Conservation (phyloP, 2,888 invertebrate genomes). For the Melangyna quadrimaculata region DNA sequence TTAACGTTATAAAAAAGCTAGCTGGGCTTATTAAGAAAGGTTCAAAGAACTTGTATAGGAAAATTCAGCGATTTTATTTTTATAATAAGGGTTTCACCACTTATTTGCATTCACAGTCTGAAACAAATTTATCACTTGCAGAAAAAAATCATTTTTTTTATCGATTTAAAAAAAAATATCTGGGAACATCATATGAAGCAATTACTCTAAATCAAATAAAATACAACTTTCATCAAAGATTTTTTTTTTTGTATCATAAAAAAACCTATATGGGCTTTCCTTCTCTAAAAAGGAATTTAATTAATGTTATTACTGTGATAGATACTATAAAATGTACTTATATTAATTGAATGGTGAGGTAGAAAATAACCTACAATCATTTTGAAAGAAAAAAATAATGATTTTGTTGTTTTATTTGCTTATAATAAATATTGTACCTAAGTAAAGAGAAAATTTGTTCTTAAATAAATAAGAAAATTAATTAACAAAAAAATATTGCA, state of each 20-base stretch:
- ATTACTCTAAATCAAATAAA: not conserved
- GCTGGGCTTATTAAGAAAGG: too few species aligned
- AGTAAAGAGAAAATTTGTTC: not conserved
- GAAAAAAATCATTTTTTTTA: not conserved
- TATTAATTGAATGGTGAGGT: not conserved
- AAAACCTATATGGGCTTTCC: not conserved
- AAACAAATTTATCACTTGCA: too few species aligned
- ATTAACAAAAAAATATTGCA: not conserved
- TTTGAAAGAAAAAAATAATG: not conserved
- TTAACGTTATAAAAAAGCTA: too few species aligned
- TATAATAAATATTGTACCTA: not conserved
- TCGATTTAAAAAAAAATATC: not conserved
- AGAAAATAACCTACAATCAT: not conserved
- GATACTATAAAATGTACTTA: not conserved
- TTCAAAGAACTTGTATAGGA: too few species aligned
- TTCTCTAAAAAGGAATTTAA: not conserved
- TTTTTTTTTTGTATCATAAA: not conserved
- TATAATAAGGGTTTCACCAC: too few species aligned
- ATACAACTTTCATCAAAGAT: not conserved
- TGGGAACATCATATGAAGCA: not conserved
- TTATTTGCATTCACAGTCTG: too few species aligned
- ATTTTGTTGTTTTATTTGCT: not conserved
- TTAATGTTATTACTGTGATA: not conserved
- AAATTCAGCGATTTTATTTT: too few species aligned
- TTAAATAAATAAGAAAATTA: not conserved